Evolutionary conservation across 2,888 invertebrate species (phyloP), one percentile per base, ranked within the genome.

Genomic region (Chromoteleia sp.): DNA sequence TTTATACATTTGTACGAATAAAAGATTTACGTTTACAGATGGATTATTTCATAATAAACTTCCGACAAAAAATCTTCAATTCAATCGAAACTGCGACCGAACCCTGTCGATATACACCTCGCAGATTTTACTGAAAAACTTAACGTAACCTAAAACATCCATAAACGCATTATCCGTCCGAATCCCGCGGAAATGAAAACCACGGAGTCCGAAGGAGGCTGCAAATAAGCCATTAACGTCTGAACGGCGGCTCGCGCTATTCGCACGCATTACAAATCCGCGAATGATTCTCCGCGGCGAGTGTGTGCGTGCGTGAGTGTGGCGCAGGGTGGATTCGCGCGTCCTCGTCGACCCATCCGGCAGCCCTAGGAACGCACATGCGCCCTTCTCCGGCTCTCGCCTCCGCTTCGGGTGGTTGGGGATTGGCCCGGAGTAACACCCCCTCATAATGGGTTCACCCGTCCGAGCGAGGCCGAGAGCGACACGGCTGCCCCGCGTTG

Each of bases 391-490:
- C 84, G 83, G 79, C 87, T 86, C 85, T 85, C 86, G 85, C 85
- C 84, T 86, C 86, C 84, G 85, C 85, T 85, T 86, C 87, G 89
- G 89, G 88, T 90, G 89, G 90, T 91, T 89, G 90, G 88, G 91
- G 91, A 91, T 91, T 91, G 91, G 91, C 91, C 89, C 90, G 90
- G 90, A 90, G 91, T 91, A 91, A 91, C 91, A 91, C 91, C 91
- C 91, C 91, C 91, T 91, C 88, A 91, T 91, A 92, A 91, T 91
- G 91, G 92, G 91, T 91, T 92, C 92, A 90, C 90, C 92, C 92
- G 89, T 90, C 91, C 91, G 89, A 89, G 88, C 85, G 81, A 81
- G 82, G 59, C 80, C 77, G 82, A 67, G 84, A 82, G 79, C 48
- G 77, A 70, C 81, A 78, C 74, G 52, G 63, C 70, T 36, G 39